Conservation (phyloP, 1,140 invertebrate genomes). For the Epicauta chinensis region DNA sequence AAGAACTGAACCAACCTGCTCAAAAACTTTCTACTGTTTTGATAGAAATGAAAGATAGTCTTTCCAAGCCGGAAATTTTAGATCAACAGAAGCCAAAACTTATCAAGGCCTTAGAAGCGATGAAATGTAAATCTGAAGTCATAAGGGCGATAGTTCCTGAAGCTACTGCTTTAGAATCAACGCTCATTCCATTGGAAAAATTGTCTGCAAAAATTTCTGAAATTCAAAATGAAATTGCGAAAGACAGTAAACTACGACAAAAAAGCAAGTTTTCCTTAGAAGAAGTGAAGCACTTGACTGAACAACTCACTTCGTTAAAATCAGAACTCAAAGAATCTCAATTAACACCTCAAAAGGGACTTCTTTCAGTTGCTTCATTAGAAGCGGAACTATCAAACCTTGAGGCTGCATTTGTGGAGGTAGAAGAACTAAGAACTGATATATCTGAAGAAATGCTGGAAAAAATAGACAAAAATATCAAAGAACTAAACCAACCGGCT, state of each 20-base stretch:
- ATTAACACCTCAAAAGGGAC: background rate
- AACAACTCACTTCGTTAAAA: slow-evolving; percentile 1
- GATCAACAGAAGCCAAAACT: slow-evolving; percentile 1
- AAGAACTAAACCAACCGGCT: slow-evolving; percentile 1
- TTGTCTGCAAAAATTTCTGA: background rate
- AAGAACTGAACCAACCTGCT: slow-evolving; percentile 1
- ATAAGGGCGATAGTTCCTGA: no score
- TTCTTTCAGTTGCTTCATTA: background rate
- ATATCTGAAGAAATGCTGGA: background rate
- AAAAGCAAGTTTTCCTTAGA: background rate
- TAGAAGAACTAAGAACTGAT: background rate
- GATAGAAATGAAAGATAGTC: background rate
- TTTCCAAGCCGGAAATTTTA: slow-evolving; percentile 3
- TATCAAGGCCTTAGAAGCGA: background rate
- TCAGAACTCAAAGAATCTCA: background rate
- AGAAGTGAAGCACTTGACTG: background rate
- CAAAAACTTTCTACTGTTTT: slow-evolving; percentile 8
- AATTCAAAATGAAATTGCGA: background rate
- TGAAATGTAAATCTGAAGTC: slow-evolving; percentile 12
- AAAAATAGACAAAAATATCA: no score
- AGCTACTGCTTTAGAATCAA: no score
- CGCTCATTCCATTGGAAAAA: background rate
- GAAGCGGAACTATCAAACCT: no score
- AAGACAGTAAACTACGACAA: background rate
- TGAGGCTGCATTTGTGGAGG: background rate